Evolutionary conservation across 64 coral and sea anemone species (phyloP).

Genomic region (Stylophora pistillata): DNA sequence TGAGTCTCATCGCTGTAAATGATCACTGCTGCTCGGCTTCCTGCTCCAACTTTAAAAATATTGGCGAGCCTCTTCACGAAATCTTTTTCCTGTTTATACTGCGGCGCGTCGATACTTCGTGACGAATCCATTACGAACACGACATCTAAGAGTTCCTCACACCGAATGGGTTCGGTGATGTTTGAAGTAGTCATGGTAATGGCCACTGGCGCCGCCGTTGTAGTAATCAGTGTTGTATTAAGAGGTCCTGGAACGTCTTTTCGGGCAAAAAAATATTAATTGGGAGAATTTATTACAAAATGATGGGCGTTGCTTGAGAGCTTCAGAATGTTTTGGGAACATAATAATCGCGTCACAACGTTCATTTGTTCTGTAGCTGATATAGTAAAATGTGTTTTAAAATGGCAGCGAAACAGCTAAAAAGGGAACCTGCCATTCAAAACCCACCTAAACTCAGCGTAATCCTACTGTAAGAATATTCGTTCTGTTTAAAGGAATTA

Average conservation of each 20-base stretch:
- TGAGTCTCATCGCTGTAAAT: slow-evolving; percentile 82
- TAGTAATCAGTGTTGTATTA: not conserved
- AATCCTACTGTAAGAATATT: too few relatives aligned
- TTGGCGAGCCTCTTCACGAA: slow-evolving; percentile 74
- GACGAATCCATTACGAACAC: slow-evolving; percentile 88
- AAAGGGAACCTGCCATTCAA: too few relatives aligned
- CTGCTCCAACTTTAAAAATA: slow-evolving; percentile 64
- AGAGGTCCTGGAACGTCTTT: not conserved
- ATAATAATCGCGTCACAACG: too few relatives aligned
- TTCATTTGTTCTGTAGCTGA: too few relatives aligned
- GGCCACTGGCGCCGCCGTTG: not conserved
- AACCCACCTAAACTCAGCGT: too few relatives aligned
- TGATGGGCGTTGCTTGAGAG: not conserved
- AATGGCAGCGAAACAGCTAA: too few relatives aligned
- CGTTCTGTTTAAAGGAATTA: too few relatives aligned
- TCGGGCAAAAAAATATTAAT: not conserved
- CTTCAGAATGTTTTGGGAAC: too few relatives aligned
- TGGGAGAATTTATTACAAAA: not conserved
- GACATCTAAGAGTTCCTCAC: slow-evolving; percentile 46
- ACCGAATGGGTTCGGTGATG: not conserved
- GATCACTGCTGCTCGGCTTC: slow-evolving; percentile 76
- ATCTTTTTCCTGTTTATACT: slow-evolving; percentile 66
- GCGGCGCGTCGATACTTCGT: slow-evolving; percentile 64
- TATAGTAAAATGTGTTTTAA: too few relatives aligned
- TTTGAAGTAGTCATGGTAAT: not conserved